Conservation (phyloP, 2,113 vertebrate species). For the Colinus virginianus region DNA sequence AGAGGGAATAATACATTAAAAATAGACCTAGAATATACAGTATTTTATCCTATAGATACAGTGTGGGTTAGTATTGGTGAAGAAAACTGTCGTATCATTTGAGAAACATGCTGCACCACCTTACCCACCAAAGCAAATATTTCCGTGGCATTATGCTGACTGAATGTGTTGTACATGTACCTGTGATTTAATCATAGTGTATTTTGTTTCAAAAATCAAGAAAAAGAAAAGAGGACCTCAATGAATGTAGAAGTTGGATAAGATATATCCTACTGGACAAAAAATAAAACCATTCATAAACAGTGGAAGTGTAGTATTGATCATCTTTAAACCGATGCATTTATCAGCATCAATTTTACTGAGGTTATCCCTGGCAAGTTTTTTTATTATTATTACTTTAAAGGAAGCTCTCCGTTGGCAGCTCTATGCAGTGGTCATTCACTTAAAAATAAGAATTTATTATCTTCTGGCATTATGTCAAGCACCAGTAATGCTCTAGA, state of each 20-base stretch:
- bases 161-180: not conserved
- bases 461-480: slow-evolving; percentile 26
- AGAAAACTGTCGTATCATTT: not conserved
- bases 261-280: not conserved
- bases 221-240: not conserved
- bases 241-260: not conserved
- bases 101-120: not conserved
- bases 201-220: not conserved
- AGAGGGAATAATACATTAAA: slow-evolving; percentile 18
- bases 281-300: slow-evolving; percentile 45
- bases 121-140: not conserved
- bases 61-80: not conserved
- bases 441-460: slow-evolving; percentile 48
- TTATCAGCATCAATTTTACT: slow-evolving; percentile 5
- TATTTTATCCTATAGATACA: not conserved
- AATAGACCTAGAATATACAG: not conserved
- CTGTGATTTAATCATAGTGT: not conserved
- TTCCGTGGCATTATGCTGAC: accelerated
- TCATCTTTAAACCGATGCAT: slow-evolving; percentile 16
- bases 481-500: not conserved
- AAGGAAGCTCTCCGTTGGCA: slow-evolving; percentile 6
- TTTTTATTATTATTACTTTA: not conserved
- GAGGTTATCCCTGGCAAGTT: slow-evolving; percentile 38
- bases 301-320: slow-evolving; percentile 7
- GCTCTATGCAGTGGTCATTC: slow-evolving; percentile 2